Evolutionary conservation across 1,140 invertebrate species (phyloP).

Genomic region (Drosophila ogumai): DNA sequence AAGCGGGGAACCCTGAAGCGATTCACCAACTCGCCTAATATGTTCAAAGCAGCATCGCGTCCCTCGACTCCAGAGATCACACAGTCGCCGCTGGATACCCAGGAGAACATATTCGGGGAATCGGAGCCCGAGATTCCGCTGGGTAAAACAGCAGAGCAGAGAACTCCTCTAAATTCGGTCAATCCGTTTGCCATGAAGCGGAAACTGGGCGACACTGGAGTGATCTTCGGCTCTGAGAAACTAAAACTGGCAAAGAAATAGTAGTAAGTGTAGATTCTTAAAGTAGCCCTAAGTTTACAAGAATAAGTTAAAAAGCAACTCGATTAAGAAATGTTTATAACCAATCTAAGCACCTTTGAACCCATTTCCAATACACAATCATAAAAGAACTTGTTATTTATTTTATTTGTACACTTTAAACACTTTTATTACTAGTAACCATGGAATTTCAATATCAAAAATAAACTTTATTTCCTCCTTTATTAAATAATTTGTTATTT

Average conservation of each 20-base stretch:
- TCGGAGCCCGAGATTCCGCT: constrained; percentile 45
- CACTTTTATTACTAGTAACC: background rate
- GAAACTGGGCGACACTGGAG: constrained; percentile 70
- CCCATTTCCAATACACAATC: background rate
- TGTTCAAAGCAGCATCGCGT: constrained; percentile 62
- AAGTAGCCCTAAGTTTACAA: background rate
- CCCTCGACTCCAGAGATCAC: constrained; percentile 53
- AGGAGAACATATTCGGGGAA: constrained; percentile 73
- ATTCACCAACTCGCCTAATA: constrained; percentile 66
- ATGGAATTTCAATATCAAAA: background rate
- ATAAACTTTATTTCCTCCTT: background rate
- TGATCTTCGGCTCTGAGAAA: constrained; percentile 77
- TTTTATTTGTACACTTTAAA: background rate
- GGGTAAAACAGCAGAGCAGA: constrained; percentile 46
- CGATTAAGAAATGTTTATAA: background rate
- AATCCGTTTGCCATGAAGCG: constrained; percentile 82
- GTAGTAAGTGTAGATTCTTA: background rate
- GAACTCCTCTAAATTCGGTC: constrained; percentile 65
- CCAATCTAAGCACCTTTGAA: background rate
- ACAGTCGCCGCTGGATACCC: constrained; percentile 49
- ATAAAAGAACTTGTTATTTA: background rate
- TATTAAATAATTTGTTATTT: background rate
- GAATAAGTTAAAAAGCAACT: constrained; percentile 9
- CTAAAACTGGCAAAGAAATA: constrained; percentile 75
- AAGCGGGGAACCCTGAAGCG: constrained; percentile 69